Evolutionary conservation across 2,888 invertebrate genomes (phyloP).

Genomic region (Ceriagrion tenellum): DNA sequence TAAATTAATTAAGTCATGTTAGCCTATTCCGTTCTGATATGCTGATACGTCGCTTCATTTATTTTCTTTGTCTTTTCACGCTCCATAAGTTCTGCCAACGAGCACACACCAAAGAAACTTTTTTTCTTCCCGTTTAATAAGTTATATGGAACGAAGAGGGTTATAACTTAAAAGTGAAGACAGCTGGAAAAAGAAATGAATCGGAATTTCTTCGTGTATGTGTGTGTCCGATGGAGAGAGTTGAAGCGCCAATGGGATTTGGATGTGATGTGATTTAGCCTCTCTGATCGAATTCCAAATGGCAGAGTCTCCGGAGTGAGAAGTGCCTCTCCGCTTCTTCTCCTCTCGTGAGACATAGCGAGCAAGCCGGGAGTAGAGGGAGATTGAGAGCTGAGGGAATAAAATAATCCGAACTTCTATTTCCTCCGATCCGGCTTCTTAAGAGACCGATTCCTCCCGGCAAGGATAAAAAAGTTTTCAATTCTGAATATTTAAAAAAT

Average conservation of each 20-base stretch:
- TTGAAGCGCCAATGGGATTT: conserved; percentile 56
- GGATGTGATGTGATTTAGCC: conserved; percentile 59
- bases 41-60: too few species aligned
- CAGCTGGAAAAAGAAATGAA: not conserved
- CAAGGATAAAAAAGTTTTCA: not conserved
- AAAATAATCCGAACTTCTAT: conserved; percentile 22
- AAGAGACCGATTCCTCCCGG: not conserved
- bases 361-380: not conserved
- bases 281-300: conserved; percentile 57
- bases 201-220: not conserved
- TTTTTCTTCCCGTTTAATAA: not conserved
- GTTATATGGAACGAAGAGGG: not conserved
- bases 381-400: not conserved
- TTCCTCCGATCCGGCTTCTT: not conserved
- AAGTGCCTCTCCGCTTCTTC: not conserved
- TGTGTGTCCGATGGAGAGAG: not conserved
- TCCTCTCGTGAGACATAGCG: not conserved
- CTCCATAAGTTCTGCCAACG: too few species aligned
- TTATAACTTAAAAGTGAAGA: not conserved
- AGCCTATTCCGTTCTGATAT: too few species aligned
- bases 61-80: too few species aligned
- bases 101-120: too few species aligned
- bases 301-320: conserved; percentile 47
- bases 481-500: not conserved
- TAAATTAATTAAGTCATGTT: too few species aligned